Evolutionary conservation across 2,797 vertebrate genomes (phyloP).

Genomic region (Morelia viridis): DNA sequence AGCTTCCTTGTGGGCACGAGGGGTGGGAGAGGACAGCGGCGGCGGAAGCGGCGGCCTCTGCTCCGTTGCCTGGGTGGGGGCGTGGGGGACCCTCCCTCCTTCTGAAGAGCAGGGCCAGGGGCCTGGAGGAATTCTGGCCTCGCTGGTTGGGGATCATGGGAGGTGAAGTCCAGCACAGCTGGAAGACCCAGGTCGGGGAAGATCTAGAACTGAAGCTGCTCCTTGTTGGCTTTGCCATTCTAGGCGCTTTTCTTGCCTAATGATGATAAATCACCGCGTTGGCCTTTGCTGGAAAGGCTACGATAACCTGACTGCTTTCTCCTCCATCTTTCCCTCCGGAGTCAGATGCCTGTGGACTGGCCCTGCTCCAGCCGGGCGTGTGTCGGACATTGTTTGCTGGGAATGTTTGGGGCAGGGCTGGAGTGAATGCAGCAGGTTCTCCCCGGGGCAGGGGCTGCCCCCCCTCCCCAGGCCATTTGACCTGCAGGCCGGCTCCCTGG

Average conservation of each 20-base stretch:
- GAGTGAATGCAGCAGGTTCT: conserved; percentile 58
- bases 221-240: conserved; percentile 35
- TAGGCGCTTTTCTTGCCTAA: conserved; percentile 56
- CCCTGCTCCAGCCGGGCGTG: conserved; percentile 68
- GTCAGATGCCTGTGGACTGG: conserved; percentile 61
- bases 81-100: not conserved
- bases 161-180: not conserved
- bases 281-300: conserved; percentile 66
- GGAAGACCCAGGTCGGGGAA: not conserved
- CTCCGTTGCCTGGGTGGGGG: not conserved
- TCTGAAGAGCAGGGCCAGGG: not conserved
- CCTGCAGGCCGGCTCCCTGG: conserved; percentile 1
- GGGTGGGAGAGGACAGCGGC: not conserved
- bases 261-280: conserved; percentile 72
- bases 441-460: conserved; percentile 35
- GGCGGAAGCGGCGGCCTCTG: not conserved
- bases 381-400: conserved; percentile 72
- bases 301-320: conserved; percentile 67
- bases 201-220: conserved; percentile 42
- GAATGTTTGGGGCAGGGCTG: conserved; percentile 69
- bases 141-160: not conserved
- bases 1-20: not conserved
- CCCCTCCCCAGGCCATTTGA: conserved; percentile 53
- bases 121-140: not conserved
- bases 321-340: conserved; percentile 54